Percentiles rank a stretch among this genome's conserved stretches.
phyloP scores from a whole-genome alignment of 2,888 invertebrate species.

The Cyaniris semiargus region DNA sequence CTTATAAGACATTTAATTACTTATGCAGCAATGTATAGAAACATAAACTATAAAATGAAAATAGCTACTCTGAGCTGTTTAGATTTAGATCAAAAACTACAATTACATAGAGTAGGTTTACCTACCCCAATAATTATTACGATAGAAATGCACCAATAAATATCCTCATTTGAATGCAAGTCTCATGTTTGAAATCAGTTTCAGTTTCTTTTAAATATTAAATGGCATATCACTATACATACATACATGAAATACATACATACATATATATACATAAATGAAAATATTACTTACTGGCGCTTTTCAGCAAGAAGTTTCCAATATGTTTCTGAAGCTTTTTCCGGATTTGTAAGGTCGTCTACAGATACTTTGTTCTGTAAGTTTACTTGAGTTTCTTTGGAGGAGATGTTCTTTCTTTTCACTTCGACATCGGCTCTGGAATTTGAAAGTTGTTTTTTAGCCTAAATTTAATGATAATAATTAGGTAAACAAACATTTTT shows the following conservation, averaged over 20 bases:
- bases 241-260: too few relatives aligned
- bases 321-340: slow-evolving; percentile 86
- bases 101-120: too few relatives aligned
- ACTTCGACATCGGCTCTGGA: slow-evolving; percentile 64
- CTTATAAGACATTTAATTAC: neutral
- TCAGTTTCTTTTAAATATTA: too few relatives aligned
- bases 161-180: too few relatives aligned
- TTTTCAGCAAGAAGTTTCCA: slow-evolving; percentile 89
- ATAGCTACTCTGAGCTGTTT: neutral
- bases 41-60: neutral
- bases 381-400: slow-evolving; percentile 83
- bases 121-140: too few relatives aligned
- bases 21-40: neutral
- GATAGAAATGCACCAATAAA: too few relatives aligned
- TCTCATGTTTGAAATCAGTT: too few relatives aligned
- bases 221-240: too few relatives aligned
- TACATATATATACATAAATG: too few relatives aligned
- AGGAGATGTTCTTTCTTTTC: slow-evolving; percentile 73
- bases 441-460: neutral
- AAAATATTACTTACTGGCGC: slow-evolving; percentile 77
- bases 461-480: neutral
- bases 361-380: slow-evolving; percentile 79
- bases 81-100: neutral
- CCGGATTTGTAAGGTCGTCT: slow-evolving; percentile 85
- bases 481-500: neutral